phyloP scores from a whole-genome alignment of 2,113 vertebrate genomes.

The Laterallus jamaicensis region DNA sequence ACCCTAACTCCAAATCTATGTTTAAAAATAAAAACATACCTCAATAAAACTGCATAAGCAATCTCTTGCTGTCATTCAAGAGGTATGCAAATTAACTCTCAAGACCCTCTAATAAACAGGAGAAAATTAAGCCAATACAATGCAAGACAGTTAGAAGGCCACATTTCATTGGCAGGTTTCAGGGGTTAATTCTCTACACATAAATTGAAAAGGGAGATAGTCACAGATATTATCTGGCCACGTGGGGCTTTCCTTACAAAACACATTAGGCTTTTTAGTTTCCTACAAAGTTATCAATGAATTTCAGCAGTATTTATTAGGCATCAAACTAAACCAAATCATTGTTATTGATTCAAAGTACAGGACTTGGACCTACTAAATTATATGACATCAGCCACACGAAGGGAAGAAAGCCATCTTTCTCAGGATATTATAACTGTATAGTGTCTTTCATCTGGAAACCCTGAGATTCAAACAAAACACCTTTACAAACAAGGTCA shows the following conservation, averaged over 20 bases:
- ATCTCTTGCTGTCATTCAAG: neutral
- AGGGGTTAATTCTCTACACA: neutral
- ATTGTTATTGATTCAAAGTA: neutral
- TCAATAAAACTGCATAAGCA: neutral
- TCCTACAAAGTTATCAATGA: fast-evolving
- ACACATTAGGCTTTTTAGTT: neutral
- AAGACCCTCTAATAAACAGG: neutral
- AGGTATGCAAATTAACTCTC: neutral
- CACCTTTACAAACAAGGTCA: neutral
- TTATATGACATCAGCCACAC: fast-evolving
- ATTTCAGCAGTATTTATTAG: neutral
- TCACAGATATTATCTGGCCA: neutral
- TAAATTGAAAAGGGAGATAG: neutral
- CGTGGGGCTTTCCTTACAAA: neutral
- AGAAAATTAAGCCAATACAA: neutral
- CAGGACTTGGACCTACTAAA: neutral
- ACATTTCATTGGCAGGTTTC: neutral
- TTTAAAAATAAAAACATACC: neutral
- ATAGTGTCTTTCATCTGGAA: neutral
- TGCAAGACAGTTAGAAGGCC: neutral
- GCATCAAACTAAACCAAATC: neutral
- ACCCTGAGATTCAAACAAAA: neutral
- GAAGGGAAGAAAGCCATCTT: neutral
- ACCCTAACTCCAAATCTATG: neutral
- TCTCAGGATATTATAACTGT: neutral